phyloP scores from a whole-genome alignment of 92 coral and sea anemone genomes.

The Ricordea florida region DNA sequence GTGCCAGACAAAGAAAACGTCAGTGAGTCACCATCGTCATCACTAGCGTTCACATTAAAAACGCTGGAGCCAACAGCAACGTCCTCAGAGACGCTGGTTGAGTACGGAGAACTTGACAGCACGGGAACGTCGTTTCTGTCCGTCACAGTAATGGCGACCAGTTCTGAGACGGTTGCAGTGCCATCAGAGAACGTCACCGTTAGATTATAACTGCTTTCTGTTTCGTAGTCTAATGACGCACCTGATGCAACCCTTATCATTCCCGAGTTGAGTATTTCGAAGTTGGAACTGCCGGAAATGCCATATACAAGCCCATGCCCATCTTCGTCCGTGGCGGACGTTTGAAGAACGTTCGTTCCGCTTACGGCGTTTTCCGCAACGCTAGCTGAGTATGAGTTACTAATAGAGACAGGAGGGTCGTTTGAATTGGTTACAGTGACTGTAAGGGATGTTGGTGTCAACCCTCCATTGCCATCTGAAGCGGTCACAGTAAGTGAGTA shows the following conservation, averaged over 20 bases:
- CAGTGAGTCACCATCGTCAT: constrained; percentile 72
- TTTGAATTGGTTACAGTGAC: constrained; percentile 68
- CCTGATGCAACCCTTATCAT: constrained; percentile 50
- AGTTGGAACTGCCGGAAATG: constrained; percentile 50
- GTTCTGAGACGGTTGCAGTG: constrained; percentile 25
- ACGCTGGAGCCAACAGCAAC: constrained; percentile 59
- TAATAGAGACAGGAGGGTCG: constrained; percentile 75
- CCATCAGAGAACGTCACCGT: constrained; percentile 68
- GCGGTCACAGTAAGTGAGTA: constrained; percentile 70
- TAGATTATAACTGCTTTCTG: constrained; percentile 47
- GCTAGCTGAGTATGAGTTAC: constrained; percentile 61
- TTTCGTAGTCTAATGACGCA: constrained; percentile 68
- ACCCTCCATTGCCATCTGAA: constrained; percentile 61
- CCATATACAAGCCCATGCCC: constrained; percentile 35
- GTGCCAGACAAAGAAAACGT: constrained; percentile 52
- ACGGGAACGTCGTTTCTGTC: constrained; percentile 71
- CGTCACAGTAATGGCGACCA: constrained; percentile 52
- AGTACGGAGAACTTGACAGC: constrained; percentile 68
- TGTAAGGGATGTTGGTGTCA: constrained; percentile 61
- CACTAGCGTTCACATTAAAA: constrained; percentile 52
- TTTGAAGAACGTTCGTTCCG: constrained; percentile 59
- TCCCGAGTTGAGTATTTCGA: constrained; percentile 56
- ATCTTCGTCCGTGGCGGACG: constrained; percentile 71
- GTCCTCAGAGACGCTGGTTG: constrained; percentile 56
- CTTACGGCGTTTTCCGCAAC: constrained; percentile 60